Percentiles rank a stretch among this genome's conserved stretches.
These are phyloP conservation scores for Pelosia muscerda DNA, from an alignment of 2,888 invertebrate genomes.

Conservation along the genomic window DNA sequence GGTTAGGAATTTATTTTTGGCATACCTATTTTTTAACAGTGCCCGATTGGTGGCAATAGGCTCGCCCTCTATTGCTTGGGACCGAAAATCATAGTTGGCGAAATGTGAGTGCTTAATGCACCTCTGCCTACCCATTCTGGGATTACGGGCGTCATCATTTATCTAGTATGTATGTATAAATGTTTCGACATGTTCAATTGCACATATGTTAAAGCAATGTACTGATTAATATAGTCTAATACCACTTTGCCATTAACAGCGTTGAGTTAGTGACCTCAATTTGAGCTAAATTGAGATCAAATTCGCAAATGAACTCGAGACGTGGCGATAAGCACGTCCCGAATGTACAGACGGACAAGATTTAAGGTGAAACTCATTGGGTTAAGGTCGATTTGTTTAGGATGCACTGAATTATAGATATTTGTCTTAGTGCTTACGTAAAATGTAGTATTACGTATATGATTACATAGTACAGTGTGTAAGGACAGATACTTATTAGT, in stretches of 20 bases:
- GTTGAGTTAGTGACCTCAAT: constrained; percentile 34
- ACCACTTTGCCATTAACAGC: constrained; percentile 20
- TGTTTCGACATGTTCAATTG: constrained; percentile 1
- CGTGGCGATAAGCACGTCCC: constrained; percentile 31
- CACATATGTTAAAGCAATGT: constrained; percentile 5
- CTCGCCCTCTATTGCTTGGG: too few species aligned
- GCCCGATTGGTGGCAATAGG: too few species aligned
- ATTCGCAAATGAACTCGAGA: constrained; percentile 23
- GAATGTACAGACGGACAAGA: background rate
- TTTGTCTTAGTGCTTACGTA: background rate
- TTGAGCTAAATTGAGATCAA: constrained; percentile 13
- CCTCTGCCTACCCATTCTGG: too few species aligned
- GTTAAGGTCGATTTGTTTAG: constrained; percentile 11
- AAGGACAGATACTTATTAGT: too few species aligned
- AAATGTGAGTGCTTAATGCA: too few species aligned
- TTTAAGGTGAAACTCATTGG: background rate
- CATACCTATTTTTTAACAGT: too few species aligned
- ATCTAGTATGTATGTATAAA: background rate
- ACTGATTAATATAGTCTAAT: constrained; percentile 19
- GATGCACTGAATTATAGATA: background rate
- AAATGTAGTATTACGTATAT: too few species aligned
- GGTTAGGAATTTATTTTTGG: too few species aligned
- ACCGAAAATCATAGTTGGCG: too few species aligned
- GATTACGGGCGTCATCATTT: too few species aligned
- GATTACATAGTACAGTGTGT: too few species aligned